Percentiles rank a stretch among this genome's conserved stretches.
These are phyloP conservation scores for Chlorospingus semifuscus DNA, from an alignment of 2,797 vertebrate species.

Conservation along the genomic window DNA sequence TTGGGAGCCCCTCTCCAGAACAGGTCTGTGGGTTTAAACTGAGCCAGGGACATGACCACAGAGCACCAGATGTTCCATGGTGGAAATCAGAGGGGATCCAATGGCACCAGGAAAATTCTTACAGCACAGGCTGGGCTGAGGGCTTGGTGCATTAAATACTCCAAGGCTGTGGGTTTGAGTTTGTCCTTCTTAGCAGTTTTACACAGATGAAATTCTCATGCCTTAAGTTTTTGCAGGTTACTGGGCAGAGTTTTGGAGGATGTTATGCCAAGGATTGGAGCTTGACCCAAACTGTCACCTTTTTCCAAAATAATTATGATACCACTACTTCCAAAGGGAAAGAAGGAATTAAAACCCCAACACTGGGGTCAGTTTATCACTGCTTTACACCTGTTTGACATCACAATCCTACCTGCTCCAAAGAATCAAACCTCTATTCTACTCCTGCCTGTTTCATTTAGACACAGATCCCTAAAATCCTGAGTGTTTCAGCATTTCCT, in stretches of 20 bases:
- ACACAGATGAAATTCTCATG: accelerated
- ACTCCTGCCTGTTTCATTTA: neutral
- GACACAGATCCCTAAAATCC: neutral
- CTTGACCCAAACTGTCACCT: neutral
- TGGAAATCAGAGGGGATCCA: neutral
- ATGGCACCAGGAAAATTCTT: neutral
- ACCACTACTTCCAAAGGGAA: neutral
- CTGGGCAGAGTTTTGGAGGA: neutral
- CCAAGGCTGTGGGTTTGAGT: neutral
- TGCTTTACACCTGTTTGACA: neutral
- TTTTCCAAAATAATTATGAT: neutral
- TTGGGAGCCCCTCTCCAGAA: neutral
- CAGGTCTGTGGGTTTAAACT: neutral
- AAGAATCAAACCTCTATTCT: neutral
- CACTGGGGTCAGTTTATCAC: neutral
- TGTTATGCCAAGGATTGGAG: neutral
- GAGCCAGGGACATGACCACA: neutral
- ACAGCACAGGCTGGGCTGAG: accelerated
- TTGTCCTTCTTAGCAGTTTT: accelerated
- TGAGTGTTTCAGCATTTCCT: neutral
- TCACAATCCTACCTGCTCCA: neutral
- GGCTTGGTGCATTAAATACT: accelerated
- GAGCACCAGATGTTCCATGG: neutral
- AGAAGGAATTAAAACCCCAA: neutral
- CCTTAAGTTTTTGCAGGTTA: neutral